A percentile compares a stretch with the other conserved stretches of the same genome.
Conservation (phyloP, 2,888 invertebrate species). For the Cartodere bifasciata region DNA sequence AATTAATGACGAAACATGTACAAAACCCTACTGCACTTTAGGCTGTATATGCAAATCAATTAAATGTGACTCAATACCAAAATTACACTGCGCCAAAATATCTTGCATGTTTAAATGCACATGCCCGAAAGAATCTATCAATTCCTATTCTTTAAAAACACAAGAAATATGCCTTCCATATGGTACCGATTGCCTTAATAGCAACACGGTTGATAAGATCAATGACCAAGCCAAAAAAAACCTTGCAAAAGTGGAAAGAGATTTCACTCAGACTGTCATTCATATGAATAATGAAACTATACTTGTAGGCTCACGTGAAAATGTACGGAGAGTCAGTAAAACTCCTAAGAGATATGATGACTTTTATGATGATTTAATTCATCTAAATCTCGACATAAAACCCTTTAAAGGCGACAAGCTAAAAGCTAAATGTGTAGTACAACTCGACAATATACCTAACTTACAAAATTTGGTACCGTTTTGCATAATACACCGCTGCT, state of each 20-base stretch:
- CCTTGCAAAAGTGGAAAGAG: conserved; percentile 54
- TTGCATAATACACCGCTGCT: conserved; percentile 53
- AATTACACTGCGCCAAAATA: conserved; percentile 47
- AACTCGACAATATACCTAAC: neutral
- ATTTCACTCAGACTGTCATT: conserved; percentile 60
- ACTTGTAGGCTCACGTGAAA: conserved; percentile 42
- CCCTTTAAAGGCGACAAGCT: conserved; percentile 13
- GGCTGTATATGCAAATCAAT: conserved; percentile 58
- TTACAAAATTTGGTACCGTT: conserved; percentile 40
- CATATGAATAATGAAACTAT: conserved; percentile 51
- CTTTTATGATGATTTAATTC: conserved; percentile 30
- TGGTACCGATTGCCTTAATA: conserved; percentile 27
- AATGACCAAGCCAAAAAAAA: conserved; percentile 41
- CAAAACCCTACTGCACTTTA: conserved; percentile 43
- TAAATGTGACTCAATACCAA: conserved; percentile 29
- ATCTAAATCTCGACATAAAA: conserved; percentile 9
- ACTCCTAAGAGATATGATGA: conserved; percentile 49
- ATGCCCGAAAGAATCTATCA: conserved; percentile 27
- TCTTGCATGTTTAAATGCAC: conserved; percentile 49
- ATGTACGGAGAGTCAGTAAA: conserved; percentile 45
- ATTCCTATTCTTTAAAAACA: conserved; percentile 15
- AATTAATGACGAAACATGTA: conserved; percentile 32
- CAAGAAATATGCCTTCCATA: conserved; percentile 22
- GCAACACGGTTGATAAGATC: conserved; percentile 29
- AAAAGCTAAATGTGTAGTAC: conserved; percentile 10